These are phyloP conservation scores for Apantesis nais DNA, from an alignment of 2,888 invertebrate genomes.

Conservation along the genomic window DNA sequence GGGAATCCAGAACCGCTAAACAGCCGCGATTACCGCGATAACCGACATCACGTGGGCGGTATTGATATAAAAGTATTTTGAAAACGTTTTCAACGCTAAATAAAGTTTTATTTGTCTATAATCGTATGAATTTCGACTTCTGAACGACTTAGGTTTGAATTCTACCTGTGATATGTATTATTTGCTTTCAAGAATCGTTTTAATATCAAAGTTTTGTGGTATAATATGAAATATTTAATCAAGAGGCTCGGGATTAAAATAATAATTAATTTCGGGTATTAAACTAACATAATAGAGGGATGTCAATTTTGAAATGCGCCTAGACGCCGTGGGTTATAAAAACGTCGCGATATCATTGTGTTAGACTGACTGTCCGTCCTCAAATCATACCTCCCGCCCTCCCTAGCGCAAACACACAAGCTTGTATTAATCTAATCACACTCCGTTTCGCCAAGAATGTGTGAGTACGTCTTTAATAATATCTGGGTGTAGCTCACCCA, in stretches of 20 bases:
- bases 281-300: background rate
- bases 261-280: background rate
- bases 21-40: too few species aligned
- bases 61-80: too few species aligned
- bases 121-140: background rate
- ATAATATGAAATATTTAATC: background rate
- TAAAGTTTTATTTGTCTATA: too few species aligned
- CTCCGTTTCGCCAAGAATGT: conserved; percentile 80
- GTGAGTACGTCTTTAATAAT: conserved; percentile 86
- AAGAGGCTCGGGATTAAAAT: background rate
- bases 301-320: conserved; percentile 41
- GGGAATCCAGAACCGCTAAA: too few species aligned
- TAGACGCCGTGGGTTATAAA: conserved; percentile 48
- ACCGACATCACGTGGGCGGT: too few species aligned
- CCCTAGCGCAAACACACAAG: conserved; percentile 56
- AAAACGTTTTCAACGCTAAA: background rate
- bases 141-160: background rate
- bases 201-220: too few species aligned
- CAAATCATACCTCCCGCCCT: conserved; percentile 41
- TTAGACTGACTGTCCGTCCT: conserved; percentile 53
- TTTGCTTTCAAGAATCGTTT: background rate
- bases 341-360: conserved; percentile 53
- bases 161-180: background rate
- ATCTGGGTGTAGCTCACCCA: conserved; percentile 67
- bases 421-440: conserved; percentile 85